Evolutionary conservation across 2,888 invertebrate species (phyloP), one percentile per base, ranked within the genome.

Genomic region (Noctuana brunneofusca): DNA sequence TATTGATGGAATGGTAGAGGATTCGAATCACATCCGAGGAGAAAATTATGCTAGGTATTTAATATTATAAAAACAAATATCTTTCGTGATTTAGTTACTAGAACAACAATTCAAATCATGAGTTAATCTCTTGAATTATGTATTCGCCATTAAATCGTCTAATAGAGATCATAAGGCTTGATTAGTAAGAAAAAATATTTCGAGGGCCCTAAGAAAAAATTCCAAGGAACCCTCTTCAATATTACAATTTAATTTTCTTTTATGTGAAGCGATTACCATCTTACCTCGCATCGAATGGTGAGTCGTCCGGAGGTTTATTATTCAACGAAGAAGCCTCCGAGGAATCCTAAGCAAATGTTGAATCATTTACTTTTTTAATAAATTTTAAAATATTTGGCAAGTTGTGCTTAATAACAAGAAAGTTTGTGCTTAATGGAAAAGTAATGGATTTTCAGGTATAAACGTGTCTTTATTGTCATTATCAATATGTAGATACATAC

Each of bases 171-270:
- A 56, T 27, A 49, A 55, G 56, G 30, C 49, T 62, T 41, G 55
- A 62, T 56, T 56, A 50, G 16, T 20, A 43, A 5, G 8, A 27
- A 63, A 63, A 60, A 62, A 54, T 48, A 54, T 53, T 27, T 30
- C 35, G 18, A 22, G 3, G 24, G 27, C 48, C 30, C 30, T 56
- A 38, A 30, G 11, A 22, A 54, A 41, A 63, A 63, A 63, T 41
- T 63, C 41, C 9, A 43, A 27, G 38, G 38, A 49, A 50, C 43
- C 41, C 49, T 62, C 63, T 63, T 63, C 63, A 63, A 63, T 63
- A 63, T 56, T 56, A 63, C 63, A 63, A 63, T 63, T 63, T 63
- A 63, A 63, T 63, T 63, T 63, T 63, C 63, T 63, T 63, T 63
- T 63, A 63, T 63, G 63, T 52, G 63, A 56, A 56, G 50, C 63